Base-by-base conservation (phyloP, 92 coral and sea anemone species). In the Blastomussa wellsi region DNA sequence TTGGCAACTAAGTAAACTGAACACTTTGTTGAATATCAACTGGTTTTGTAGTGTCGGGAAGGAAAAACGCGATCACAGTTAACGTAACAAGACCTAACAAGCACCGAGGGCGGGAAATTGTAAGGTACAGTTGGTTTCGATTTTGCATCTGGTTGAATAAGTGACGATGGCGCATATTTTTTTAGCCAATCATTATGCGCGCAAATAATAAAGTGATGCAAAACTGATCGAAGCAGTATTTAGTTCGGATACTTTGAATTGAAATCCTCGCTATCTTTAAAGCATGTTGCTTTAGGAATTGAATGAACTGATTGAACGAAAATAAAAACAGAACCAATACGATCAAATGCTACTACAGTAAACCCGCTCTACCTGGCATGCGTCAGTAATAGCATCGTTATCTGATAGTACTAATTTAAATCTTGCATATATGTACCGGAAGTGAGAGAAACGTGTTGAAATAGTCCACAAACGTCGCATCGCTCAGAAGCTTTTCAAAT, bases 401-500 rank as follows among this genome's bases (percentile, higher is more conserved):
- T n/a, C n/a, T n/a, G n/a, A n/a, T n/a, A n/a, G n/a, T 17, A 20
- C 7, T 52, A 16, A 17, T 26, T 5, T 41, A 64, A 12, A 5
- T 22, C 14, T n/a, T 13, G 52, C 7, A 29, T 42, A 66, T 10
- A 78, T 92, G 33, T 92, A 96, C 98, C 91, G 98, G 98, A 36
- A 96, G 83, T 19, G 96, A 90, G n/a, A 96, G 94, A 67, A 94
- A 96, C 4, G 98, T 92, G 88, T 96, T 96, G 57, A 96, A 91
- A 64, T 92, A 96, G 81, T 96, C 98, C 13, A 94, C 94, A 78
- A 96, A 96, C 10, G 88, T 87, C 29, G 91, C 72, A 42, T 96
- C 95, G 28, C 77, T 77, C 78, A 96, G 72, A 35, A 89, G 84
- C 67, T 52, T 69, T 11, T 87, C 87, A 82, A 96, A 96, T 47